These are phyloP conservation scores for Cenopis cana DNA, from an alignment of 2,888 invertebrate genomes.

Conservation along the genomic window DNA sequence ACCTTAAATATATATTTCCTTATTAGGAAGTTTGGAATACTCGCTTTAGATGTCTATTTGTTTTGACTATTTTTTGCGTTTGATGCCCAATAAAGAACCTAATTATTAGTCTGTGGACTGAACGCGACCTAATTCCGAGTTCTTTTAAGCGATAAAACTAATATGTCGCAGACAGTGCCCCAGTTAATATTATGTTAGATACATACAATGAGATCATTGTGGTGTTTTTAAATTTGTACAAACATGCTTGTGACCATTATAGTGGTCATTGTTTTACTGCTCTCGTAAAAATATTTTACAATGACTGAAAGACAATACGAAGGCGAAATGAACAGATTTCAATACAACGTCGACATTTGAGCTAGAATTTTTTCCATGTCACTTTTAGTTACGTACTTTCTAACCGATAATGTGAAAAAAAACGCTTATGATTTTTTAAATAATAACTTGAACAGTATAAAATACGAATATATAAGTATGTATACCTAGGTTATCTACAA, in stretches of 20 bases:
- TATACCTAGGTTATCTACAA: no score
- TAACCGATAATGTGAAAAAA: no score
- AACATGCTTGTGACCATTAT: neutral
- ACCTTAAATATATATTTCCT: no score
- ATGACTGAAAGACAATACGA: neutral
- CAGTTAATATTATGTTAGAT: constrained; percentile 10
- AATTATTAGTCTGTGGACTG: neutral
- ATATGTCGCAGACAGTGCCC: constrained; percentile 4
- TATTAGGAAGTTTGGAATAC: no score
- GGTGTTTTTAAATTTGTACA: neutral
- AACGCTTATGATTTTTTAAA: no score
- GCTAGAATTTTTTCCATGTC: no score
- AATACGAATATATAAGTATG: no score
- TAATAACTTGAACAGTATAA: no score
- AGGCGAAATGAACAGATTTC: no score
- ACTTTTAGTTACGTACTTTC: no score
- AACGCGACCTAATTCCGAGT: constrained; percentile 4
- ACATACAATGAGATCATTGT: constrained; percentile 25
- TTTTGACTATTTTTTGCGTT: neutral
- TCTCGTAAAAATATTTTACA: neutral
- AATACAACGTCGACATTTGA: no score
- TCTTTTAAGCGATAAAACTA: constrained; percentile 17
- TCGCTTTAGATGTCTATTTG: no score
- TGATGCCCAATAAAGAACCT: neutral
- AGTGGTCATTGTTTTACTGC: neutral